These are phyloP conservation scores for Dicranocentrus wangi DNA, from an alignment of 2,888 invertebrate genomes.

Conservation along the genomic window DNA sequence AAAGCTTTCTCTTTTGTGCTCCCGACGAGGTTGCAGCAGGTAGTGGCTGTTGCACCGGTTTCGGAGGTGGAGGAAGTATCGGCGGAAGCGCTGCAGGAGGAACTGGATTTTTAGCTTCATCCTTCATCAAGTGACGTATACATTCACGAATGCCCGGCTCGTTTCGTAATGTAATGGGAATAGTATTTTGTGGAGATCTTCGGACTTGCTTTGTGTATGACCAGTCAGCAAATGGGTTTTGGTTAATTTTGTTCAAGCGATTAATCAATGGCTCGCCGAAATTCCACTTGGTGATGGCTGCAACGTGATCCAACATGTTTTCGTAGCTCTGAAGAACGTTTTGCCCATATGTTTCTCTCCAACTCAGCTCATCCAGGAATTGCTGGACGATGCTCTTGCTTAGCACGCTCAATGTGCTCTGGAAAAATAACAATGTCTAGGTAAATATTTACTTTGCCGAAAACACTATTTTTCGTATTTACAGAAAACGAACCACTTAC, in stretches of 20 bases:
- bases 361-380: slow-evolving; percentile 90
- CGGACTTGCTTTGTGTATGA: slow-evolving; percentile 73
- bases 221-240: slow-evolving; percentile 83
- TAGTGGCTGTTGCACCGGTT: not conserved
- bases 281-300: slow-evolving; percentile 85
- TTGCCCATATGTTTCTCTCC: slow-evolving; percentile 89
- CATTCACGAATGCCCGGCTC: slow-evolving; percentile 52
- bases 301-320: slow-evolving; percentile 85
- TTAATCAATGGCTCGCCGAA: slow-evolving; percentile 75
- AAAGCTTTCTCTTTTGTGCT: slow-evolving; percentile 72
- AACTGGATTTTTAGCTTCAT: slow-evolving; percentile 39
- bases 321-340: slow-evolving; percentile 87
- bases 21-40: slow-evolving; percentile 44
- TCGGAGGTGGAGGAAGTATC: slow-evolving; percentile 24
- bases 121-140: slow-evolving; percentile 44
- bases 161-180: slow-evolving; percentile 36
- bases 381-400: slow-evolving; percentile 91
- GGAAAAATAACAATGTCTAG: slow-evolving; percentile 73
- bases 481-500: slow-evolving; percentile 69
- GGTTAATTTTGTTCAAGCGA: slow-evolving; percentile 76
- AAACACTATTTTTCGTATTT: not conserved
- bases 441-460: not conserved
- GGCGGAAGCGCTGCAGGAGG: slow-evolving; percentile 32
- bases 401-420: slow-evolving; percentile 87
- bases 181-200: slow-evolving; percentile 27